Evolutionary conservation across 2,888 invertebrate species (phyloP), one percentile per base, ranked within the genome.

Genomic region (Diarsia rubi): DNA sequence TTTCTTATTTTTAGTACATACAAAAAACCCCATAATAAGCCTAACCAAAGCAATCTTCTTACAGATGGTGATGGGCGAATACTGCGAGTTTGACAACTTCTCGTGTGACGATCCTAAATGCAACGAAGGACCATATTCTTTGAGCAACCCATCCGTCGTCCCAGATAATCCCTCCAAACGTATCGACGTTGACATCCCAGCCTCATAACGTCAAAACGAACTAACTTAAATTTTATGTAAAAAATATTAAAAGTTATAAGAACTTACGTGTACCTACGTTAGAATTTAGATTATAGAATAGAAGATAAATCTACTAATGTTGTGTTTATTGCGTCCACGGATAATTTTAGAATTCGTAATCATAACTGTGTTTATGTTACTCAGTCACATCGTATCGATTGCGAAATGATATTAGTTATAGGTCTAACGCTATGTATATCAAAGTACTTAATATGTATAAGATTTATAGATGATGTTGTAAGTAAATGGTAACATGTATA

Each of bases 81-180:
- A 92, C 84, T 96, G 96, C 82, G 95, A 96, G 84, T 96, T 90
- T 74, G 96, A 96, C 79, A 96, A 96, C 85, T 96, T 94, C 87
- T 95, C 95, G 0, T 96, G 96, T 81, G 91, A 93, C 45, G 95
- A 91, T 0, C 92, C 94, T 0, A 91, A 91, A 73, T 96, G 96
- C 89, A 94, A 92, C 75, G 96, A 96, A 86, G 96, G 96, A 0
- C 96, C 96, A 0, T 96, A 95, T 85, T 91, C 90, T 8, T 85
- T 93, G 27, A 88, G 69, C 47, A 84, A 88, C 72, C 78, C 83
- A 16, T 75, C 27, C 21, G 75, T 44, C 9, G 70, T 73, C 4
- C 9, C 31, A 24, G 81, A 83, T 3, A 78, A 44, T 11, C 71
- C 65, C 8, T 14, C 49, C 12, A 85, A 79, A 54, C 24, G 49